Base-by-base conservation (phyloP, 2,888 invertebrate species). In the Drosophila buzzatii region DNA sequence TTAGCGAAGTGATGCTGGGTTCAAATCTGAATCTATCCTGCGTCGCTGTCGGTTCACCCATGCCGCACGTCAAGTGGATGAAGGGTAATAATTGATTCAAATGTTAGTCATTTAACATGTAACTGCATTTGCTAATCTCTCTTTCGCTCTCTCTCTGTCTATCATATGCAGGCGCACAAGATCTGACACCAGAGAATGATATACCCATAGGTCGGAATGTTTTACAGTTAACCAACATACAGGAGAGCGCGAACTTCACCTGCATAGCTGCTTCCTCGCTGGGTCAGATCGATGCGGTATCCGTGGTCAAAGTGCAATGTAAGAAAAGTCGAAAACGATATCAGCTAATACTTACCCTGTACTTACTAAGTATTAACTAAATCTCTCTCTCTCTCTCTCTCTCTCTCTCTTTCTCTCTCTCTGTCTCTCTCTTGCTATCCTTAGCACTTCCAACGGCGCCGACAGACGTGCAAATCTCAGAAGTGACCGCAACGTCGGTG, bases 261-360 rank as follows among this genome's bases (percentile, higher is more conserved):
- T 99, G 99, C 92, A 96, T 98, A 73, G 99, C 99, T 0, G 97
- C 97, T 62, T 98, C 98, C 90, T 98, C 97, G 18, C 95, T 99
- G 63, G 99, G 98, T 52, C 96, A 97, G 89, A 98, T 99, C 74
- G 98, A 98, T 91, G 95, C 96, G 5, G 95, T 96, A 0, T 96
- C 98, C 14, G 95, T 96, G 89, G 98, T 99, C 81, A 97, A 97
- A 95, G 99, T 99, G 81, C 98, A 99, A 95, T 98, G 99, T 99
- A 93, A 96, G 95, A 18, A 47, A 41, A 20, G 37, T 3, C 23
- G 31, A n/a, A 27, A 27, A 27, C 27, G 27, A 27, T 27, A 27
- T 27, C 27, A 27, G 27, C 27, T 27, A 27, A 4, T 6, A 27
- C 5, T 6, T 27, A 5, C 27, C 27, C 37, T 16, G 37, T 16